Evolutionary conservation across 2,113 vertebrate species (phyloP).

Genomic region (Nothoprocta perdicaria): DNA sequence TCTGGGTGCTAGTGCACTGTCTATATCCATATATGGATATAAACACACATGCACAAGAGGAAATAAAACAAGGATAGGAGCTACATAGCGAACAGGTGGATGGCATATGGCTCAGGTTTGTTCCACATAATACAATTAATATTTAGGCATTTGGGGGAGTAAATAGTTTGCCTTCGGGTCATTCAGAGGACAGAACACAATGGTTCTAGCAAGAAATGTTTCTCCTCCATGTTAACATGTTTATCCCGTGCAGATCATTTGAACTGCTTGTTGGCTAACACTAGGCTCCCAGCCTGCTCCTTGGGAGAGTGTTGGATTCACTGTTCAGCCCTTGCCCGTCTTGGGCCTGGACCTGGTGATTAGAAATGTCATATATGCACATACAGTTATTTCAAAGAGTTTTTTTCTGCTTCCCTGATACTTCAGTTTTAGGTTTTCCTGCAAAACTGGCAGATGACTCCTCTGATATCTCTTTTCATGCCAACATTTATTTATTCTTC

Average conservation of each 20-base stretch:
- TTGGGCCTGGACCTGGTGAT: background rate
- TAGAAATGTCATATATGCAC: background rate
- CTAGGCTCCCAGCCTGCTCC: background rate
- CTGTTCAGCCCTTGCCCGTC: background rate
- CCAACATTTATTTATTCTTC: background rate
- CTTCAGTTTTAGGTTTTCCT: background rate
- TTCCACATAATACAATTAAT: conserved; percentile 48
- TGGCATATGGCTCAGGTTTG: conserved; percentile 20
- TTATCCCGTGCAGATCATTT: background rate
- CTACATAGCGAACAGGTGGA: conserved; percentile 42
- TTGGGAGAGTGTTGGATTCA: background rate
- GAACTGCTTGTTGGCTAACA: background rate
- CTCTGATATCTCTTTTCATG: background rate
- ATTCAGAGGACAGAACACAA: background rate
- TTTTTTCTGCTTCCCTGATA: background rate
- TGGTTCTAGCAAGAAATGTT: background rate
- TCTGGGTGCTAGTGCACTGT: background rate
- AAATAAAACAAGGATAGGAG: conserved; percentile 1
- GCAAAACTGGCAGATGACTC: background rate
- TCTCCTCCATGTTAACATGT: background rate
- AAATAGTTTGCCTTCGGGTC: conserved; percentile 12
- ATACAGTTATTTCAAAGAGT: background rate
- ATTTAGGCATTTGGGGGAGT: conserved; percentile 41
- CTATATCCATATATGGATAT: background rate
- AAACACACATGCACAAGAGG: background rate